Evolutionary conservation across 2,797 vertebrate genomes (phyloP).

Genomic region (Yasuhikotakia modesta): DNA sequence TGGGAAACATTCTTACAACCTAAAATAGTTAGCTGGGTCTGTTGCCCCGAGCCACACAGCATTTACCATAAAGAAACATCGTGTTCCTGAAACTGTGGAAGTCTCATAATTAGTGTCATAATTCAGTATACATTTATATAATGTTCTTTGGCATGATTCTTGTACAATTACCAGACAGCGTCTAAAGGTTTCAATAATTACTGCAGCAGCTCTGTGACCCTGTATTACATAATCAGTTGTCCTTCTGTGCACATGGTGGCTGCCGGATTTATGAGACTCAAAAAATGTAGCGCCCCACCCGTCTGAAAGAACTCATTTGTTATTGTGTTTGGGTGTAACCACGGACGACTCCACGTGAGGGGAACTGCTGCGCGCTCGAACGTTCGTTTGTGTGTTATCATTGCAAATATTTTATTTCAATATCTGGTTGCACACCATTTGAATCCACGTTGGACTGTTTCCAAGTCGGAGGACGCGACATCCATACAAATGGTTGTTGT

Average conservation of each 20-base stretch:
- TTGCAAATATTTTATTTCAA: constrained; percentile 9
- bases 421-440: constrained; percentile 14
- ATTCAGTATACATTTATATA: constrained; percentile 21
- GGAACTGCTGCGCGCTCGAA: constrained; percentile 11
- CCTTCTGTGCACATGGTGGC: constrained; percentile 30
- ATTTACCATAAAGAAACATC: not conserved
- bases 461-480: constrained; percentile 17
- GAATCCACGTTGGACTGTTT: not conserved
- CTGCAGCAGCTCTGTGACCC: constrained; percentile 18
- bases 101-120: constrained; percentile 9
- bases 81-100: constrained; percentile 10
- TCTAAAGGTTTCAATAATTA: not conserved
- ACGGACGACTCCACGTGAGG: constrained; percentile 33
- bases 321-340: constrained; percentile 50
- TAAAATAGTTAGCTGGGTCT: too few species aligned
- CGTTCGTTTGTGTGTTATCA: not conserved
- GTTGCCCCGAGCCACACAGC: not conserved
- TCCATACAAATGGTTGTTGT: constrained; percentile 8
- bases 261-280: constrained; percentile 45
- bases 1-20: too few species aligned
- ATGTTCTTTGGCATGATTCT: not conserved
- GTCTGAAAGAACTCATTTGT: constrained; percentile 53
- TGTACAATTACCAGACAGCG: not conserved
- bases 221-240: constrained; percentile 49
- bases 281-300: constrained; percentile 30